Percentiles rank a stretch among this genome's conserved stretches.
phyloP scores from a whole-genome alignment of 2,113 vertebrate species.

The Ploceus nigricollis region DNA sequence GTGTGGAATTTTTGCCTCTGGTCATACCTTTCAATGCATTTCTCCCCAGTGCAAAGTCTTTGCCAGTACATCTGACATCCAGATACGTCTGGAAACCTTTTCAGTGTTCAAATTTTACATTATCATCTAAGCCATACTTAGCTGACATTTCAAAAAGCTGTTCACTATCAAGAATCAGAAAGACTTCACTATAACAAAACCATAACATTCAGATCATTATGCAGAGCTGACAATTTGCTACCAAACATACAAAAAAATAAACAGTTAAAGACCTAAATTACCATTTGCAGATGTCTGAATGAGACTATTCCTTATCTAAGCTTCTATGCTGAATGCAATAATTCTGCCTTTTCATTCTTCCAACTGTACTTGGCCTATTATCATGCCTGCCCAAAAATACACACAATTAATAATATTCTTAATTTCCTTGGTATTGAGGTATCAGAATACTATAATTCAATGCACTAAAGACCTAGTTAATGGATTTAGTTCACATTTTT shows the following conservation, averaged over 20 bases:
- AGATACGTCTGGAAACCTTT: slow-evolving; percentile 29
- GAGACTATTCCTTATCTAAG: not conserved
- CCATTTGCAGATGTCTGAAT: not conserved
- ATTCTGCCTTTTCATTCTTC: not conserved
- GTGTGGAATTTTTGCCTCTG: slow-evolving; percentile 3
- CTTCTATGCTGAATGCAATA: not conserved
- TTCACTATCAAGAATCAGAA: not conserved
- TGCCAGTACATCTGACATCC: not conserved
- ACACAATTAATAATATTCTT: not conserved
- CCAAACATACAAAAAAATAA: not conserved
- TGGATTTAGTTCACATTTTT: not conserved
- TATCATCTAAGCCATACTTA: slow-evolving; percentile 1
- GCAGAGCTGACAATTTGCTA: not conserved
- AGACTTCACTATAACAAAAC: not conserved
- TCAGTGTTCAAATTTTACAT: not conserved
- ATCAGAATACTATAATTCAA: not conserved
- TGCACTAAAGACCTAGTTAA: not conserved
- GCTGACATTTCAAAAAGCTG: not conserved
- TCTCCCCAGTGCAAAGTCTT: not conserved
- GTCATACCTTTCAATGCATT: not conserved
- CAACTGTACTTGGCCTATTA: not conserved
- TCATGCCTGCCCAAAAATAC: not conserved
- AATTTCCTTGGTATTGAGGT: not conserved
- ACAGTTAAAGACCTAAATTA: not conserved
- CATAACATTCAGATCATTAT: not conserved